Evolutionary conservation across 2,888 invertebrate genomes (phyloP).

Genomic region (Ichneumoninae sp.): DNA sequence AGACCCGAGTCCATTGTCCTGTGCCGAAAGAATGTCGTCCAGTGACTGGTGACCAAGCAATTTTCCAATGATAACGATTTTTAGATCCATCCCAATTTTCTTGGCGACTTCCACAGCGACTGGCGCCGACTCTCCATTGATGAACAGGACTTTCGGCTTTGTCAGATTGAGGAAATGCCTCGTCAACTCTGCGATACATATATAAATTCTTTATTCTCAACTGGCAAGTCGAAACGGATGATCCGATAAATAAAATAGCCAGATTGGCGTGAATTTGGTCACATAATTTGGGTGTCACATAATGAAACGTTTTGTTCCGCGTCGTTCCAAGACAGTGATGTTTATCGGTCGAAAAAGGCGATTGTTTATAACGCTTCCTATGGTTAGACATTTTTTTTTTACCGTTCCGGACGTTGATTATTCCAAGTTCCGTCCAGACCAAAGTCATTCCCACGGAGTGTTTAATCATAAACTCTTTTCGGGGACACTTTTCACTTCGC

Average conservation of each 20-base stretch:
- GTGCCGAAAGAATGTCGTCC: slow-evolving; percentile 57
- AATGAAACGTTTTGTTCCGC: not conserved
- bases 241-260: not conserved
- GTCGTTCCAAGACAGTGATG: not conserved
- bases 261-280: not conserved
- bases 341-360: not conserved
- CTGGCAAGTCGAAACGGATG: not conserved
- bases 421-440: not conserved
- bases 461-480: not conserved
- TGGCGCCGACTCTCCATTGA: slow-evolving; percentile 46
- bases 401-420: not conserved
- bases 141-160: slow-evolving; percentile 67
- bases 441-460: not conserved
- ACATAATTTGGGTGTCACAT: not conserved
- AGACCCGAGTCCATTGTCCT: slow-evolving; percentile 40
- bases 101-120: slow-evolving; percentile 43
- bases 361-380: not conserved
- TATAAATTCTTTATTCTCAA: not conserved
- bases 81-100: slow-evolving; percentile 55
- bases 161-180: slow-evolving; percentile 55
- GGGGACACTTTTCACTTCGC: not conserved
- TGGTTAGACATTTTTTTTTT: not conserved
- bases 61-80: slow-evolving; percentile 66
- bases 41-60: slow-evolving; percentile 57
- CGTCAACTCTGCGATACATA: slow-evolving; percentile 47